Evolutionary conservation across 2,113 vertebrate species (phyloP).

Genomic region (Engystomops pustulosus): DNA sequence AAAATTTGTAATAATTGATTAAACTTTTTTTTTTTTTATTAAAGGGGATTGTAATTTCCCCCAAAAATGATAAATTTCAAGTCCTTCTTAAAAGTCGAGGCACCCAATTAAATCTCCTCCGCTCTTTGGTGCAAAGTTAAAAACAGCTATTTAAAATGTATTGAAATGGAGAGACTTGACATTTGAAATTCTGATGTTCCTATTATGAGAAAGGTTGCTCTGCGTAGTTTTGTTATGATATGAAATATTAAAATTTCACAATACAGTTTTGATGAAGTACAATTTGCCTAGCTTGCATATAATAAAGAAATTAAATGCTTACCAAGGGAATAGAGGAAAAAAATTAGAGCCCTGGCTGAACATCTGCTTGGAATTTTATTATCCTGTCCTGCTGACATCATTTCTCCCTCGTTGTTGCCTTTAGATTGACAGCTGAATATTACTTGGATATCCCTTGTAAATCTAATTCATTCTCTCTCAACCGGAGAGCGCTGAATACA

Average conservation of each 20-base stretch:
- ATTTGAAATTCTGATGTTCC: slow-evolving; percentile 78
- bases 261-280: slow-evolving; percentile 81
- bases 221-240: slow-evolving; percentile 78
- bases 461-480: slow-evolving; percentile 65
- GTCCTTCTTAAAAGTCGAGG: background rate
- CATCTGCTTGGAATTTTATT: slow-evolving; percentile 85
- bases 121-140: slow-evolving; percentile 68
- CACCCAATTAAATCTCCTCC: slow-evolving; percentile 51
- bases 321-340: slow-evolving; percentile 77
- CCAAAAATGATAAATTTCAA: background rate
- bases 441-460: slow-evolving; percentile 75
- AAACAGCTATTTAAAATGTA: slow-evolving; percentile 72
- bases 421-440: slow-evolving; percentile 82
- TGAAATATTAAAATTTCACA: slow-evolving; percentile 85
- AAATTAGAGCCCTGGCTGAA: slow-evolving; percentile 79
- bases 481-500: background rate
- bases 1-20: background rate
- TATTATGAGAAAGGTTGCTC: slow-evolving; percentile 79
- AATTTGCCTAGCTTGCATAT: slow-evolving; percentile 79
- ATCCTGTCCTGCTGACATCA: slow-evolving; percentile 76
- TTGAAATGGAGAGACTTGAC: slow-evolving; percentile 78
- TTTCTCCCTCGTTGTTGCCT: slow-evolving; percentile 73
- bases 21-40: background rate
- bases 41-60: background rate
- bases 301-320: slow-evolving; percentile 85